Percentiles rank a stretch among this genome's conserved stretches.
phyloP scores from a whole-genome alignment of 2,113 vertebrate genomes.

The Carassius gibelio region DNA sequence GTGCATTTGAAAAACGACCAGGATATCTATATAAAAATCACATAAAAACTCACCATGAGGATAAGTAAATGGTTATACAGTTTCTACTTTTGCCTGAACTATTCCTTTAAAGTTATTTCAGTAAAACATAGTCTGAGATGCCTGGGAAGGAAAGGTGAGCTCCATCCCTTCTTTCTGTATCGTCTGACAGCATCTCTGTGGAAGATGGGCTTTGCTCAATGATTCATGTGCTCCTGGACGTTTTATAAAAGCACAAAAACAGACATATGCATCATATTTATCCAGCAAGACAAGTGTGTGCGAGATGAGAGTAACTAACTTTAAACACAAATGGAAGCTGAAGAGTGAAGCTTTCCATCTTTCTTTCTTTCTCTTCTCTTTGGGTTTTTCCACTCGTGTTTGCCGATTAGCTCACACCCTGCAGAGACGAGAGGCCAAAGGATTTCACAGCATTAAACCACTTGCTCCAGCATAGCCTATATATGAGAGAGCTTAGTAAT shows the following conservation, averaged over 20 bases:
- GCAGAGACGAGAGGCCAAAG: neutral
- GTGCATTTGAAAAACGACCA: neutral
- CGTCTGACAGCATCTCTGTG: conserved; percentile 41
- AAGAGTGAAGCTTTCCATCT: neutral
- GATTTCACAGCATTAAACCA: conserved; percentile 3
- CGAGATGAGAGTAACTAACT: conserved; percentile 25
- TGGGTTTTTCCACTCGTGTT: conserved; percentile 2
- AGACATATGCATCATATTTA: conserved; percentile 39
- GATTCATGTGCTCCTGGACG: conserved; percentile 43
- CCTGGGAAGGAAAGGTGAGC: neutral
- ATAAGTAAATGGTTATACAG: neutral
- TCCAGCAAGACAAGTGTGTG: neutral
- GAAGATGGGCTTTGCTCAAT: conserved; percentile 48
- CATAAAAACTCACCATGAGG: neutral
- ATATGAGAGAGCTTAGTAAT: neutral
- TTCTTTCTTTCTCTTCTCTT: neutral
- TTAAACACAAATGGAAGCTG: conserved; percentile 8
- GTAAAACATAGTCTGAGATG: neutral
- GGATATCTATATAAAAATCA: neutral
- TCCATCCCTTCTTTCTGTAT: conserved; percentile 17
- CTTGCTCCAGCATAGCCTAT: neutral
- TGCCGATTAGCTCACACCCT: conserved; percentile 20
- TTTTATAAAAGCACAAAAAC: conserved; percentile 46
- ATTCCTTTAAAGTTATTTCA: neutral
- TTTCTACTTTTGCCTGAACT: neutral